Evolutionary conservation across 2,888 invertebrate species (phyloP), one percentile per base, ranked within the genome.

Genomic region (Drosophila pseudotakahashii): DNA sequence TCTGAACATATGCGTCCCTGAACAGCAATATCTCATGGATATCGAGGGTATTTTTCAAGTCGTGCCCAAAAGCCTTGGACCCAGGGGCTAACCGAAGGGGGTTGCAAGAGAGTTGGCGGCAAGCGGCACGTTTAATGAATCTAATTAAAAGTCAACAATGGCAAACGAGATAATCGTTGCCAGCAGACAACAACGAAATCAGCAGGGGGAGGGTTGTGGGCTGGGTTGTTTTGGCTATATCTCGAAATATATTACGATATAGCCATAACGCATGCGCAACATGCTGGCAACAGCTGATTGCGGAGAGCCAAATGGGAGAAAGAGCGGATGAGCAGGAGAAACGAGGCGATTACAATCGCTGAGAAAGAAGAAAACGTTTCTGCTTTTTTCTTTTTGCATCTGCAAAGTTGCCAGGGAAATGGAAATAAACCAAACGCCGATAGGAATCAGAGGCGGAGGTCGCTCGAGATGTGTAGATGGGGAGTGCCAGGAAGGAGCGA

Each of bases 141-240:
- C 89, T 89, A 89, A 89, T 89, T 89, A 89, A 89, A 89, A 89
- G 89, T 89, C 88, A 89, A 89, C 89, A 89, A 88, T 88, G 84
- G 82, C 88, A 82, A 86, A 82, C 77, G 88, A 87, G 88, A 84
- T 84, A 82, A 87, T 84, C 88, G 81, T 62, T 67, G 71, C 51
- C 50, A 59, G 41, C 50, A 66, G 34, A 51, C 61, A 72, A 45
- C 57, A 67, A 37, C 54, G 45, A 39, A 36, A 41, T 19, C 19
- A 42, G 42, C 41, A 19, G 62, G 45, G 37, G 57, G 52, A 14
- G 19, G 32, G 47, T 34, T 39, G n/a, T 36, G 41, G 39, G 41
- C 30, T 57, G n/a, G 47, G n/a, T 30, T 52, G 13, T 41, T n/a
- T 34, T 39, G 73, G 48, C 53, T 66, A 48, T 48, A 48, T 1